Base-by-base conservation (phyloP, 2,888 invertebrate species). In the Amiota mariae region DNA sequence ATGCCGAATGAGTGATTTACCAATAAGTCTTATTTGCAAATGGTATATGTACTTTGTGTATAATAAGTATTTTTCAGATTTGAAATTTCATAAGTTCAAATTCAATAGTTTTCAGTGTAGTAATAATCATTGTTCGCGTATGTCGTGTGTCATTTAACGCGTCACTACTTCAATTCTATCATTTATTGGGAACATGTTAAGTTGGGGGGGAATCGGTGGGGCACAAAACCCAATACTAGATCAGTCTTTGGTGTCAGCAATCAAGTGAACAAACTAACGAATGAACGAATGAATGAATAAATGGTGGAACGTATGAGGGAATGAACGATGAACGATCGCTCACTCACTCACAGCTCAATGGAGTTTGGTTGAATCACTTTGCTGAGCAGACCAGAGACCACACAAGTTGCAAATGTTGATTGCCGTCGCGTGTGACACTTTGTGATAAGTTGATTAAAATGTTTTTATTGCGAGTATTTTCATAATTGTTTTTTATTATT, bases 361-460 rank as follows among this genome's bases (percentile, higher is more conserved):
- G 36, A 36, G 36, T 36, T 36, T 15, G n/a, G 15, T 54, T 54
- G n/a, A 54, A 13, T 6, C 15, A 54, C 54, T 82, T 75, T 76
- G 81, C 81, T 75, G 83, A 75, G 36, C 54, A 54, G n/a, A 54
- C 54, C 13, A 54, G 76, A 77, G 80, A 84, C 83, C 83, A 84
- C 83, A 84, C 83, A 84, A 75, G 80, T 78, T 78, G 83, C 84
- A 85, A 85, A 84, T 85, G 83, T 84, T 84, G 83, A 84, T 84
- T 84, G 83, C 85, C 79, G 83, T 81, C 83, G 85, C 85, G 85
- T 82, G 84, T 82, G 85, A 87, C 85, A 82, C 82, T 81, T 85
- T 86, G 83, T 86, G 86, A 86, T 86, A 86, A 86, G 87, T 86
- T 86, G 87, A 86, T 86, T 86, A 86, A 84, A 87, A 87, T 87